These are phyloP conservation scores for Eretmocerus hayati DNA, from an alignment of 2,888 invertebrate species.

Conservation along the genomic window DNA sequence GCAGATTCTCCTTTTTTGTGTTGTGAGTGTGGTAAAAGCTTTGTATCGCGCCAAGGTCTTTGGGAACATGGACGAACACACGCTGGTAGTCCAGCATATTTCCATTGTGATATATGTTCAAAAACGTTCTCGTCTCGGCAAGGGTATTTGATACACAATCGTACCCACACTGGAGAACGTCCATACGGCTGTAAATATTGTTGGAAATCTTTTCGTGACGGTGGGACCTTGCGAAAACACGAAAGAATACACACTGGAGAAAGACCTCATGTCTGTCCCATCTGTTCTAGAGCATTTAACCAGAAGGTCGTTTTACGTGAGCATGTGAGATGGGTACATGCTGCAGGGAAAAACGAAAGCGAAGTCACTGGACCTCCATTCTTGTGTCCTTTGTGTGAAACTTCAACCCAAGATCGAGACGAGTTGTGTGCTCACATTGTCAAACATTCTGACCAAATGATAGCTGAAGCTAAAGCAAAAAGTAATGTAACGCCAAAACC, in stretches of 20 bases:
- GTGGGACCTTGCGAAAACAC: slow-evolving; percentile 50
- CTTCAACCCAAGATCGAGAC: slow-evolving; percentile 45
- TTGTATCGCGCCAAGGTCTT: slow-evolving; percentile 47
- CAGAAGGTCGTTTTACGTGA: slow-evolving; percentile 52
- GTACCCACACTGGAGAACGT: slow-evolving; percentile 51
- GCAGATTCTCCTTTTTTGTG: slow-evolving; percentile 46
- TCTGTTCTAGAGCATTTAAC: slow-evolving; percentile 52
- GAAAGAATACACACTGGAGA: slow-evolving; percentile 52
- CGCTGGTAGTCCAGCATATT: slow-evolving; percentile 45
- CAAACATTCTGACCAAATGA: slow-evolving; percentile 51
- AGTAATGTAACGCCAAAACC: slow-evolving; percentile 28
- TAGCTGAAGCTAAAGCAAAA: slow-evolving; percentile 46
- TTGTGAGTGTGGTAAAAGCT: slow-evolving; percentile 47
- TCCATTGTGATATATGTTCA: slow-evolving; percentile 49
- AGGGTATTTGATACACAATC: slow-evolving; percentile 50
- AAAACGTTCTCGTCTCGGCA: slow-evolving; percentile 51
- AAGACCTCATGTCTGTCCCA: slow-evolving; percentile 51
- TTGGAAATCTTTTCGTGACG: slow-evolving; percentile 52
- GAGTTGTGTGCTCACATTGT: slow-evolving; percentile 52
- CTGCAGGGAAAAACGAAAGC: slow-evolving; percentile 45
- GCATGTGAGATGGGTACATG: slow-evolving; percentile 51
- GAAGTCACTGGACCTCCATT: slow-evolving; percentile 43
- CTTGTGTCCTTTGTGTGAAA: slow-evolving; percentile 48
- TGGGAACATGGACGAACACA: slow-evolving; percentile 48
- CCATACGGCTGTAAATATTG: slow-evolving; percentile 52